Conservation (phyloP, 2,888 invertebrate genomes). For the Muschampia plurimacula region DNA sequence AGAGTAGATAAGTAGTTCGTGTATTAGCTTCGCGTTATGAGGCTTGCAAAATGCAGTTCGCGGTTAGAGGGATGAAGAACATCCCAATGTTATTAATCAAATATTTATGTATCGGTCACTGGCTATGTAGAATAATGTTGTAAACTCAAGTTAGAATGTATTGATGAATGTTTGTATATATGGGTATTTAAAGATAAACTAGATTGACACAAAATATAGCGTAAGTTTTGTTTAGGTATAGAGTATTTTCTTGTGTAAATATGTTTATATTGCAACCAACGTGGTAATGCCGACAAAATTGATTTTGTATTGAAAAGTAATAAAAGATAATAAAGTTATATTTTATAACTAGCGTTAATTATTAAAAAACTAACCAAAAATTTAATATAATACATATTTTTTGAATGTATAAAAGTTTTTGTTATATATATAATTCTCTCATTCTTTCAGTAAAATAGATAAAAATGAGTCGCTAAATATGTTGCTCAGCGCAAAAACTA, state of each 20-base stretch:
- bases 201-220: constrained; percentile 47
- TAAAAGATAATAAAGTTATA: constrained; percentile 28
- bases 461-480: no score
- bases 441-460: no score
- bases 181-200: constrained; percentile 45
- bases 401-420: no score
- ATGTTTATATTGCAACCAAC: constrained; percentile 26
- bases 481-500: no score
- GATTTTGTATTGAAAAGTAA: constrained; percentile 57
- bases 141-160: no score
- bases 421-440: no score
- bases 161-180: constrained; percentile 50
- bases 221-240: constrained; percentile 52
- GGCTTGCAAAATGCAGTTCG: neutral
- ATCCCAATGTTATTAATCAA: neutral
- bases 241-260: constrained; percentile 31
- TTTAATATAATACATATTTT: no score
- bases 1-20: no score
- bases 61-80: neutral
- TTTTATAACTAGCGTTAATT: neutral
- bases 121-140: constrained; percentile 30
- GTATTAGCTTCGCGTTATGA: neutral
- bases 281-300: constrained; percentile 41
- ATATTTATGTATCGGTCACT: constrained; percentile 32
- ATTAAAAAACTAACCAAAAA: neutral